A percentile compares a stretch with the other conserved stretches of the same genome.
Evolutionary conservation across 2,888 invertebrate genomes (phyloP).

Genomic region (Ormyrus pomaceus): DNA sequence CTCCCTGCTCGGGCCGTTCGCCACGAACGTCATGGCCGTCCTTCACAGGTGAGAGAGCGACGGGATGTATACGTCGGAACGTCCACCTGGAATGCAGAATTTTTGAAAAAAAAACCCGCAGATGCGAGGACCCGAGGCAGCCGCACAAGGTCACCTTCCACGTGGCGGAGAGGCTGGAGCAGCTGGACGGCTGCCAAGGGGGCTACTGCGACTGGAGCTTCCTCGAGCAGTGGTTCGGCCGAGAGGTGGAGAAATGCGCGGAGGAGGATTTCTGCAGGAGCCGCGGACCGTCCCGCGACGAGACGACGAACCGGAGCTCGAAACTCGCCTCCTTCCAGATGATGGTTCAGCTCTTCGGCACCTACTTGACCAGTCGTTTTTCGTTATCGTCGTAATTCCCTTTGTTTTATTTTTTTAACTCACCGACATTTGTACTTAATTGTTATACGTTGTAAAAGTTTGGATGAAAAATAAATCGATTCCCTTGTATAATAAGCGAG

Average conservation of each 20-base stretch:
- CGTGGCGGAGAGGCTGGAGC: constrained; percentile 83
- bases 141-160: constrained; percentile 81
- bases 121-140: constrained; percentile 75
- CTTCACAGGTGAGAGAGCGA: constrained; percentile 79
- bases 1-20: constrained; percentile 83
- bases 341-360: background rate
- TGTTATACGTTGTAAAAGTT: too few species aligned
- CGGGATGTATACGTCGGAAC: background rate
- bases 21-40: constrained; percentile 84
- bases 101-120: constrained; percentile 64
- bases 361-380: too few species aligned
- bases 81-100: background rate
- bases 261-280: constrained; percentile 76
- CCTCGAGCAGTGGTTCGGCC: constrained; percentile 79
- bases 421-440: background rate
- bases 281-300: background rate
- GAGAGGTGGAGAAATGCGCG: constrained; percentile 78
- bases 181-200: constrained; percentile 82
- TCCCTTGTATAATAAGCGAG: too few species aligned
- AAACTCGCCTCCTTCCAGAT: background rate
- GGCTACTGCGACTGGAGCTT: constrained; percentile 87
- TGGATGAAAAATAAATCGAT: too few species aligned
- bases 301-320: background rate
- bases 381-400: background rate
- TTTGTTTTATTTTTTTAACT: background rate